phyloP scores from a whole-genome alignment of 2,797 vertebrate genomes.

The Amblyopsis hoosieri region DNA sequence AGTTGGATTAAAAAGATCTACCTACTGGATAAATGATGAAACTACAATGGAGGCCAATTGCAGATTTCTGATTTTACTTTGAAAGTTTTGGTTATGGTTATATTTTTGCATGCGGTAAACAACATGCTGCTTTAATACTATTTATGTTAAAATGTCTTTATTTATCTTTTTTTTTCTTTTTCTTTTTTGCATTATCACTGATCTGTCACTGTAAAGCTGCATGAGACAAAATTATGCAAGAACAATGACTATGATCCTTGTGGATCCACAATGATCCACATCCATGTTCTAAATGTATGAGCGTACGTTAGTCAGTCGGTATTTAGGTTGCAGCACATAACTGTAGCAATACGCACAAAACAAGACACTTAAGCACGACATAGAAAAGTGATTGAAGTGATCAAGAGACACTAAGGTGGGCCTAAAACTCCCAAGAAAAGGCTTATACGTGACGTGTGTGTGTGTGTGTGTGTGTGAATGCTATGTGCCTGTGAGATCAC shows the following conservation, averaged over 20 bases:
- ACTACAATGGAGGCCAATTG: conserved; percentile 34
- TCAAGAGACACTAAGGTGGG: conserved; percentile 6
- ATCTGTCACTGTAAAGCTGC: too few relatives aligned
- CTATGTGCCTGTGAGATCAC: conserved; percentile 26
- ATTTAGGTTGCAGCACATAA: too few relatives aligned
- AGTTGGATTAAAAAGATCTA: conserved; percentile 39
- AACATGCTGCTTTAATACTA: too few relatives aligned
- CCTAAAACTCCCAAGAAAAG: conserved; percentile 9
- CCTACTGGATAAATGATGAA: conserved; percentile 66
- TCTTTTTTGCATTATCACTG: not conserved
- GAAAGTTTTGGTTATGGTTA: not conserved
- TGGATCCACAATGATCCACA: not conserved
- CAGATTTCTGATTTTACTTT: conserved; percentile 1
- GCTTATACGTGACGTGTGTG: conserved; percentile 3
- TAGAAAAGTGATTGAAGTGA: conserved; percentile 14
- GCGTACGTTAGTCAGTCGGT: too few relatives aligned
- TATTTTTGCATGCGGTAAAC: too few relatives aligned
- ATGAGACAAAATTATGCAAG: too few relatives aligned
- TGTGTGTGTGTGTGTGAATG: not conserved
- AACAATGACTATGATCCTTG: not conserved
- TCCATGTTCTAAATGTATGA: not conserved
- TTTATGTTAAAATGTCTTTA: not conserved
- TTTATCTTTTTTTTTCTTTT: not conserved
- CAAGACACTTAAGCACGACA: not conserved
- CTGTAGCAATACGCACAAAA: not conserved